Percentiles rank a stretch among this genome's conserved stretches.
phyloP scores from a whole-genome alignment of 1,140 invertebrate genomes.

The Bactericera cockerelli region DNA sequence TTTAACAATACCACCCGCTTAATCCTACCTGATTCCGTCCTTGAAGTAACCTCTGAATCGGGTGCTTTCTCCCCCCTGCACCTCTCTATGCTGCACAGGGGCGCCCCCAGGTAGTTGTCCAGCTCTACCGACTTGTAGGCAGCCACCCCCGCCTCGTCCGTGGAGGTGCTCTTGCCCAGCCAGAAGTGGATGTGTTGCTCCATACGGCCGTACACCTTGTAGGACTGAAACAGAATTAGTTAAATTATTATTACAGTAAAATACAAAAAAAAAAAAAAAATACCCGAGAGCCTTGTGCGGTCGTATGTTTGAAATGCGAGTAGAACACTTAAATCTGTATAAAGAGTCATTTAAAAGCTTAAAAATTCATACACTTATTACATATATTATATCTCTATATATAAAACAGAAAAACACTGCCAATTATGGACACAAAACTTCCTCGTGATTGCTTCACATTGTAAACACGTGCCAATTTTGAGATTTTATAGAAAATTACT shows the following conservation, averaged over 20 bases:
- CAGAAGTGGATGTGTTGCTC: slow-evolving; percentile 45
- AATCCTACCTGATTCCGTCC: slow-evolving; percentile 31
- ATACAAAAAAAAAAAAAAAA: not conserved
- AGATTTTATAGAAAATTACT: too few relatives aligned
- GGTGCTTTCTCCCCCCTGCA: slow-evolving; percentile 38
- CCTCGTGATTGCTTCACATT: too few relatives aligned
- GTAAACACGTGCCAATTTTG: too few relatives aligned
- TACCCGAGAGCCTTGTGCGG: not conserved
- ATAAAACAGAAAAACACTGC: too few relatives aligned
- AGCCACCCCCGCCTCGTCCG: slow-evolving; percentile 45
- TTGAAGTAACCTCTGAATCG: slow-evolving; percentile 44
- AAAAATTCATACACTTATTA: too few relatives aligned
- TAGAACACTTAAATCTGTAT: not conserved
- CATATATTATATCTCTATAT: too few relatives aligned
- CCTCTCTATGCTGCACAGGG: slow-evolving; percentile 41
- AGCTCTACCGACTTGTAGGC: slow-evolving; percentile 47
- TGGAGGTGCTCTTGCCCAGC: slow-evolving; percentile 38
- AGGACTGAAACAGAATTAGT: slow-evolving; percentile 5
- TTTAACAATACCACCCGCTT: too few relatives aligned
- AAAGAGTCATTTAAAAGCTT: not conserved
- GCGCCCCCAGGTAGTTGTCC: slow-evolving; percentile 39
- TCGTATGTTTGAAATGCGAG: not conserved
- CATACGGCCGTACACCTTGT: slow-evolving; percentile 17
- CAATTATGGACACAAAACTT: too few relatives aligned
- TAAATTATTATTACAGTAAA: not conserved